A percentile compares a stretch with the other conserved stretches of the same genome.
phyloP scores from a whole-genome alignment of 2,113 vertebrate genomes.

The Aptenodytes patagonicus region DNA sequence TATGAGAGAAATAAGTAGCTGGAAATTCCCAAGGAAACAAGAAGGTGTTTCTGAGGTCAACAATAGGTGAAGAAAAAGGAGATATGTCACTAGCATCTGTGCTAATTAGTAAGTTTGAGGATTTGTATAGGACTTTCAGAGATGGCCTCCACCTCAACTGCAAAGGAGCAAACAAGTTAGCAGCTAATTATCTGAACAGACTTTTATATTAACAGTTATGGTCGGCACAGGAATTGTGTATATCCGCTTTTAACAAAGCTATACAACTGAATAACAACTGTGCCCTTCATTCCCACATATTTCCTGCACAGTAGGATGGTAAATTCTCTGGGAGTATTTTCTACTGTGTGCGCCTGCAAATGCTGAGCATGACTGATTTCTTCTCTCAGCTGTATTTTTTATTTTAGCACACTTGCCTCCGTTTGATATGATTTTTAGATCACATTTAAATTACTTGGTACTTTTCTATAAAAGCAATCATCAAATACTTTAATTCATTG shows the following conservation, averaged over 20 bases:
- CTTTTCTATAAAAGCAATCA: neutral
- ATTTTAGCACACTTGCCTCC: neutral
- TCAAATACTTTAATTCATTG: neutral
- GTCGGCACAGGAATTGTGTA: neutral
- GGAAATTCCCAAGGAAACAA: conserved; percentile 6
- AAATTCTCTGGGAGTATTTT: neutral
- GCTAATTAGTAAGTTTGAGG: neutral
- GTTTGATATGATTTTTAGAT: neutral
- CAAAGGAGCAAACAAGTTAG: neutral
- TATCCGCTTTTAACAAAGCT: neutral
- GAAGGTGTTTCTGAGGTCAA: conserved; percentile 6
- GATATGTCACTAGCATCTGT: neutral
- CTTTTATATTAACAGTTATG: neutral
- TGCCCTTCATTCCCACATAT: neutral
- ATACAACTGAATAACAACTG: neutral
- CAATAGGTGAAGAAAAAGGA: neutral
- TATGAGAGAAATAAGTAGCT: neutral
- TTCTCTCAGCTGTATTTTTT: neutral
- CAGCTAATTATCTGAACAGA: neutral
- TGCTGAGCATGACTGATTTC: neutral
- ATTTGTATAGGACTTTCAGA: neutral
- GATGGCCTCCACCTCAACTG: neutral
- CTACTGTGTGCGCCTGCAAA: neutral
- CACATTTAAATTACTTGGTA: neutral
- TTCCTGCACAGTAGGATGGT: neutral